A percentile compares a stretch with the other conserved stretches of the same genome.
Conservation (phyloP, 2,113 vertebrate species). For the Bubo blakistoni region DNA sequence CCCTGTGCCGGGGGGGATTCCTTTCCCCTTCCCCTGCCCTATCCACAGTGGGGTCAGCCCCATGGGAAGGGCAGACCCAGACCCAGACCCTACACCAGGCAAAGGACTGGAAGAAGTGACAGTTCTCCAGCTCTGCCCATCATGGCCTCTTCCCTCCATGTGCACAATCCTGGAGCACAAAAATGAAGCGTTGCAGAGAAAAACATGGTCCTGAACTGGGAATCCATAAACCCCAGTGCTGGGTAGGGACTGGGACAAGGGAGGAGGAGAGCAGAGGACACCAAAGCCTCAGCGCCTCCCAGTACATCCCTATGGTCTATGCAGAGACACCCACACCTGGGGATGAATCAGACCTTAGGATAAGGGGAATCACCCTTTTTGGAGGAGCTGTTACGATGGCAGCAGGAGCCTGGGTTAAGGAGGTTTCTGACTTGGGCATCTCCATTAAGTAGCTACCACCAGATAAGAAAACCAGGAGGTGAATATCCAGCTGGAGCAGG, state of each 20-base stretch:
- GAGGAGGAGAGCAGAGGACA: not conserved
- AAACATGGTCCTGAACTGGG: not conserved
- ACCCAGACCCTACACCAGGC: not conserved
- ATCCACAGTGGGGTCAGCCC: not conserved
- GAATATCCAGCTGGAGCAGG: not conserved
- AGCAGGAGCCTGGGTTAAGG: not conserved
- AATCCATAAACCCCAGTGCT: not conserved
- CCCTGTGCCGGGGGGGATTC: rapidly evolving
- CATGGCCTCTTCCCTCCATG: rapidly evolving
- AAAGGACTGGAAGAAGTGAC: not conserved
- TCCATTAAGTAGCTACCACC: not conserved
- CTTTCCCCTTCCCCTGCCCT: not conserved
- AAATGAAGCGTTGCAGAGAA: not conserved
- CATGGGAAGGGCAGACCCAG: not conserved
- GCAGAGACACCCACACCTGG: not conserved
- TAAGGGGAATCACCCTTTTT: rapidly evolving
- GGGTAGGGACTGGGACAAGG: no score
- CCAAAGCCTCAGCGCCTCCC: not conserved
- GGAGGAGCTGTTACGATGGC: rapidly evolving
- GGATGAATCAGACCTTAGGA: not conserved
- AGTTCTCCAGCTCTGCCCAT: not conserved
- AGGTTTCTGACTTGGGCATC: not conserved
- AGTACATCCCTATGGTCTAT: rapidly evolving
- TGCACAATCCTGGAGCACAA: not conserved
- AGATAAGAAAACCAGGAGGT: not conserved